Evolutionary conservation across 2,113 vertebrate genomes (phyloP).

Genomic region (Podarcis muralis): DNA sequence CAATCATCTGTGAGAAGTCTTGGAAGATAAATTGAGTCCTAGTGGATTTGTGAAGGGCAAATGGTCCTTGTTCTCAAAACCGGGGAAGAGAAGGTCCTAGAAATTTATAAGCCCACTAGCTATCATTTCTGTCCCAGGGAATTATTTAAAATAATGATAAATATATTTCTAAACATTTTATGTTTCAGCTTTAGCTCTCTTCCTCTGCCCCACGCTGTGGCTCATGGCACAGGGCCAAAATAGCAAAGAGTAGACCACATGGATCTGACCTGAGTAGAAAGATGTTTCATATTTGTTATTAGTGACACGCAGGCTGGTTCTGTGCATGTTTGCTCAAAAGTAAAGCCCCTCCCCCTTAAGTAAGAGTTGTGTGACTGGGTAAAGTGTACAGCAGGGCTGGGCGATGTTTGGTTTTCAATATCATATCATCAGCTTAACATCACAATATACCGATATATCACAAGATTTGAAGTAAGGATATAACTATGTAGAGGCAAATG

Average conservation of each 20-base stretch:
- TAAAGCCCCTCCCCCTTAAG: background rate
- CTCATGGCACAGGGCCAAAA: background rate
- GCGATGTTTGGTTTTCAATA: no score
- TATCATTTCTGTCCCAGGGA: background rate
- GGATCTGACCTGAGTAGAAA: background rate
- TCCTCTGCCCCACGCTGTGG: background rate
- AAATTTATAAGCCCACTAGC: background rate
- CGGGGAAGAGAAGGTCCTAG: background rate
- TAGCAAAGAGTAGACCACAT: background rate
- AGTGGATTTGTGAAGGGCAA: slow-evolving; percentile 22
- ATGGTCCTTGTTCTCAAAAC: background rate
- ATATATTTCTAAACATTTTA: background rate
- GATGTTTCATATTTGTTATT: background rate
- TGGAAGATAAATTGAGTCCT: slow-evolving; percentile 17
- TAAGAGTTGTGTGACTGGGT: background rate
- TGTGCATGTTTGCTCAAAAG: background rate
- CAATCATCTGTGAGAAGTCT: slow-evolving; percentile 23
- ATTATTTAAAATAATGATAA: slow-evolving; percentile 5
- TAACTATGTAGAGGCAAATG: no score
- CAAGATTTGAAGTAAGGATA: no score
- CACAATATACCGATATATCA: no score
- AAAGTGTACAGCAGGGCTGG: background rate
- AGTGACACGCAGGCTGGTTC: background rate
- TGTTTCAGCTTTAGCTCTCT: background rate
- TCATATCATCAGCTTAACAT: no score